Conservation (phyloP, 2,797 vertebrate genomes). For the Remorina albescens region DNA sequence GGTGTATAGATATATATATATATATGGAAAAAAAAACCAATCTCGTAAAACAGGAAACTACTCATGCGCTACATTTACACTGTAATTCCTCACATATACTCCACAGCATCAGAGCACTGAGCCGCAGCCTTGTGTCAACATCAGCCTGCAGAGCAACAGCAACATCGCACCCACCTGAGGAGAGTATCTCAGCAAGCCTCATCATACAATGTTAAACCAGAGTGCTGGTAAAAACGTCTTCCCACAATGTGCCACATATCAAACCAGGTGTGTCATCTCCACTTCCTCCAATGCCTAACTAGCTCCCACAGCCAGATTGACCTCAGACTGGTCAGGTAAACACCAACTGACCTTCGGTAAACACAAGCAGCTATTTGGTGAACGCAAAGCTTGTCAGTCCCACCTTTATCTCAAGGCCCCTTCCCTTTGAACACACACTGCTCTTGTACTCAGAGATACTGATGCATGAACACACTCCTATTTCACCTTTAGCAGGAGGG, state of each 20-base stretch:
- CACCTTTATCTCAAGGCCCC: conserved; percentile 59
- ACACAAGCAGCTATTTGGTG: conserved; percentile 57
- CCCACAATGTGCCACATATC: conserved; percentile 4
- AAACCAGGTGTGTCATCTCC: conserved; percentile 41
- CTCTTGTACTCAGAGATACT: not conserved
- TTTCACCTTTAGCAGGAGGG: not conserved
- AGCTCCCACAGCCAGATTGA: conserved; percentile 56
- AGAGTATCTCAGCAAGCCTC: not conserved
- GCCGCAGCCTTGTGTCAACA: conserved; percentile 1
- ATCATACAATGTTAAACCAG: not conserved
- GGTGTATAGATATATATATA: too few species aligned
- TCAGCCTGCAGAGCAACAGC: conserved; percentile 10
- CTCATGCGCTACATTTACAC: conserved; percentile 13
- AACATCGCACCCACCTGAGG: conserved; percentile 3
- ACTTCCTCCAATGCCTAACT: conserved; percentile 45
- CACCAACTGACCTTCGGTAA: conserved; percentile 54
- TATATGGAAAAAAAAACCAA: too few species aligned
- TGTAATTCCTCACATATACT: conserved; percentile 7
- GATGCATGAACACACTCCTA: not conserved
- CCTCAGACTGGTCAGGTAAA: conserved; percentile 58
- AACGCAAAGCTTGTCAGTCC: conserved; percentile 38
- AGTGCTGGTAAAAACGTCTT: not conserved
- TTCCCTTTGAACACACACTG: conserved; percentile 16
- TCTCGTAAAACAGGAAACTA: not conserved
- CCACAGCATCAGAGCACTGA: not conserved